Conservation (phyloP, 2,113 vertebrate genomes). For the Pelvicachromis taeniatus region DNA sequence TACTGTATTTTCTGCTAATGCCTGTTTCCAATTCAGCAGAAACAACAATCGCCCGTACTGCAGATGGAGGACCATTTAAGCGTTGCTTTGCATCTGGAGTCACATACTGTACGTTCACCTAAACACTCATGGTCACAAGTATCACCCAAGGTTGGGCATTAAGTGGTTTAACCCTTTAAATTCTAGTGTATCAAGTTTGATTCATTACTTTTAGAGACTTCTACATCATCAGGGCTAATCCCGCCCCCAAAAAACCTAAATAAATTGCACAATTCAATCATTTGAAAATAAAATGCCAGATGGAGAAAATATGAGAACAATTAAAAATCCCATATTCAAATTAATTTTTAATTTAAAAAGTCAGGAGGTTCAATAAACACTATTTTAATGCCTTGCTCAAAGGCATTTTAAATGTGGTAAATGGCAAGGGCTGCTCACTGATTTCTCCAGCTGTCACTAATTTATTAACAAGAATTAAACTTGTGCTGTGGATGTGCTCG, state of each 20-base stretch:
- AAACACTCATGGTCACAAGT: not conserved
- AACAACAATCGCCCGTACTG: not conserved
- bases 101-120: not conserved
- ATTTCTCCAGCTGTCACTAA: not conserved
- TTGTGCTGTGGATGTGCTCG: not conserved
- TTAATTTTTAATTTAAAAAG: not conserved
- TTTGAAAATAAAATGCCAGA: accelerated
- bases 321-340: not conserved
- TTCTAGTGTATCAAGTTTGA: not conserved
- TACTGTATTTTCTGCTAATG: not conserved
- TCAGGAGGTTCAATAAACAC: not conserved
- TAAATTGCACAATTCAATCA: not conserved
- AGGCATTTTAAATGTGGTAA: not conserved
- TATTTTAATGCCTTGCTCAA: not conserved
- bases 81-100: not conserved
- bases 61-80: not conserved
- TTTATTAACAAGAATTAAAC: not conserved
- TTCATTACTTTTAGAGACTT: not conserved
- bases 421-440: accelerated
- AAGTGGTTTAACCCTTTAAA: not conserved
- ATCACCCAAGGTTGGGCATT: not conserved
- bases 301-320: not conserved
- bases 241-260: not conserved
- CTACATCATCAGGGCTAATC: not conserved
- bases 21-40: not conserved